These are phyloP conservation scores for Morone chrysops DNA, from an alignment of 2,113 vertebrate species.

Conservation along the genomic window DNA sequence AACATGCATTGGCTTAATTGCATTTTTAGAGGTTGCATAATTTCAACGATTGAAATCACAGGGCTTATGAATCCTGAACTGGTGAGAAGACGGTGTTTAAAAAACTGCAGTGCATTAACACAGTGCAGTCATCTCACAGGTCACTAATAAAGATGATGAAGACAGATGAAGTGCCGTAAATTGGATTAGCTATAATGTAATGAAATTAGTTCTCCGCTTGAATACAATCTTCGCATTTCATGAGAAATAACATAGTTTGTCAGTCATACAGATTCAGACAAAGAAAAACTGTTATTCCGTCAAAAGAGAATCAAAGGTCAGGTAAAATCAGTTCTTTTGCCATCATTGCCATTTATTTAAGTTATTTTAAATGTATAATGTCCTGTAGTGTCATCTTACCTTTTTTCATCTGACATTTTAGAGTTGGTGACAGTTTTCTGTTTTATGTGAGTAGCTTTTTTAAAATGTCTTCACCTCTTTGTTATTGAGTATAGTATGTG, in stretches of 20 bases:
- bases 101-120: constrained; percentile 51
- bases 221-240: constrained; percentile 36
- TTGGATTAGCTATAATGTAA: constrained; percentile 70
- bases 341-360: constrained; percentile 22
- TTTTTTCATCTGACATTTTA: constrained; percentile 50
- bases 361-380: constrained; percentile 3
- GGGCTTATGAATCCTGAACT: constrained; percentile 50
- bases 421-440: constrained; percentile 30
- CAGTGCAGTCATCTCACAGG: constrained; percentile 64
- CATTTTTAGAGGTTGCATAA: constrained; percentile 64
- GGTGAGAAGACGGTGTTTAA: constrained; percentile 42
- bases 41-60: constrained; percentile 56
- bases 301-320: constrained; percentile 43
- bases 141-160: constrained; percentile 74
- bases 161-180: constrained; percentile 66
- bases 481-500: too few relatives aligned
- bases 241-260: constrained; percentile 34
- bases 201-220: constrained; percentile 56
- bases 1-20: constrained; percentile 64
- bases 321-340: not conserved
- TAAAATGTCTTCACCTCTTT: constrained; percentile 23
- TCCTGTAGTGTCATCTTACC: constrained; percentile 8
- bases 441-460: constrained; percentile 10
- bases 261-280: constrained; percentile 17
- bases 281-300: constrained; percentile 34